Evolutionary conservation across 1,140 invertebrate species (phyloP), one percentile per base, ranked within the genome.

Genomic region (Bombus affinis): DNA sequence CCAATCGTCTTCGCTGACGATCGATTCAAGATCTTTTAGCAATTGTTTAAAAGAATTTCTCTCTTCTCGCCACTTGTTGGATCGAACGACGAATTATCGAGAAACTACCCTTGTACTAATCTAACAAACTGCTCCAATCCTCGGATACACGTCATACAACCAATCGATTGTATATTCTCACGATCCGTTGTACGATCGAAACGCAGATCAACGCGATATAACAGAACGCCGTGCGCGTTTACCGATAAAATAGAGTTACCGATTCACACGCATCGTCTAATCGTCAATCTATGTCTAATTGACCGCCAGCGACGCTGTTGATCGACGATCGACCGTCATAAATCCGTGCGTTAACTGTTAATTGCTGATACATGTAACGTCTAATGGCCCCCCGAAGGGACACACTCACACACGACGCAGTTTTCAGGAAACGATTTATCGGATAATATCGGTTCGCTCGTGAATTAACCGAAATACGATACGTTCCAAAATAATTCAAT

Each of bases 391-490:
- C 57, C 47, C 37, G n/a, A 53, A 9, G 66, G 42, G 10, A 32
- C 32, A 22, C 18, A 18, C 18, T 53, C 47, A 0, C 47, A 8
- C 44, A 2, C 8, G 35, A 76, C 47, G 5, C 5, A 32, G 37
- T 82, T 80, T 88, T 25, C 68, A 65, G 28, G 53, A 37, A 35
- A 32, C 80, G 79, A 73, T 88, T 72, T 74, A 59, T 66, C 44
- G 59, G 70, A 57, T 88, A 82, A 74, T 70, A 62, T 66, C 70
- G 59, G n/a, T 32, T n/a, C 10, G 22, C 4, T 28, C 37, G 28
- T 3, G 32, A 13, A 59, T 28, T 28, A 28, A 59, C 8, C 25
- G 22, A 62, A 10, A 13, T 13, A 62, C 4, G 59, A 62, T 12
- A 62, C 12, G n/a, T 28, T 28, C 0, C 28, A 3, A 62, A n/a